phyloP scores from a whole-genome alignment of 2,888 invertebrate species.

The Leucophenga maculata region DNA sequence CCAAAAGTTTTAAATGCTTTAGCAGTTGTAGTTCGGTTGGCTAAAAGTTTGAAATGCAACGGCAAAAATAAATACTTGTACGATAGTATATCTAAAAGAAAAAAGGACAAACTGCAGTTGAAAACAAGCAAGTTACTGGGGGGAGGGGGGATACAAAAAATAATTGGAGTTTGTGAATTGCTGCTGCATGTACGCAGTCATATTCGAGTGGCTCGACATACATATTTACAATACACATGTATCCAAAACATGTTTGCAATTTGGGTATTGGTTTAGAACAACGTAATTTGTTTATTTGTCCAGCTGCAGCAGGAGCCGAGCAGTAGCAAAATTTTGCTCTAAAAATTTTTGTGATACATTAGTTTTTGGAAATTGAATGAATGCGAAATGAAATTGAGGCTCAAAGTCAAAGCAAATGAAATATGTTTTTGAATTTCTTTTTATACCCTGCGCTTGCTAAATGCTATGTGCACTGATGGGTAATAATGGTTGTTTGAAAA shows the following conservation, averaged over 20 bases:
- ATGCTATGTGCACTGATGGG: no score
- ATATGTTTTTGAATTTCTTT: no score
- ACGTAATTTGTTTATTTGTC: conserved; percentile 19
- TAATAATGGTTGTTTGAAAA: no score
- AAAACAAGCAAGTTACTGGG: no score
- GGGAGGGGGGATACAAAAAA: neutral
- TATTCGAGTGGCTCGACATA: no score
- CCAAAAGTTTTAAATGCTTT: conserved; percentile 24
- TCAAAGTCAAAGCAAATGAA: no score
- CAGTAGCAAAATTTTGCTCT: neutral
- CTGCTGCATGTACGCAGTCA: no score
- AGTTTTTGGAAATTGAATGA: neutral
- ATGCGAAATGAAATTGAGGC: no score
- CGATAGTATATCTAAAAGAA: no score
- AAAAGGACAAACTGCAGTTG: neutral
- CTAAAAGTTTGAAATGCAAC: conserved; percentile 3
- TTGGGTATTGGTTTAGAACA: conserved; percentile 12
- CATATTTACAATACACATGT: no score
- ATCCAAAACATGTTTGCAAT: conserved; percentile 18
- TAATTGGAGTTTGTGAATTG: conserved; percentile 2
- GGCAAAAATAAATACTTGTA: neutral
- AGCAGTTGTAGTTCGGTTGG: conserved; percentile 11
- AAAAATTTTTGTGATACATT: conserved; percentile 5
- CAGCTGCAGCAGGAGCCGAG: no score
- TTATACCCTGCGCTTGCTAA: no score